Evolutionary conservation across 2,113 vertebrate species (phyloP), one percentile per base, ranked within the genome.

Genomic region (Rhinoderma darwinii): DNA sequence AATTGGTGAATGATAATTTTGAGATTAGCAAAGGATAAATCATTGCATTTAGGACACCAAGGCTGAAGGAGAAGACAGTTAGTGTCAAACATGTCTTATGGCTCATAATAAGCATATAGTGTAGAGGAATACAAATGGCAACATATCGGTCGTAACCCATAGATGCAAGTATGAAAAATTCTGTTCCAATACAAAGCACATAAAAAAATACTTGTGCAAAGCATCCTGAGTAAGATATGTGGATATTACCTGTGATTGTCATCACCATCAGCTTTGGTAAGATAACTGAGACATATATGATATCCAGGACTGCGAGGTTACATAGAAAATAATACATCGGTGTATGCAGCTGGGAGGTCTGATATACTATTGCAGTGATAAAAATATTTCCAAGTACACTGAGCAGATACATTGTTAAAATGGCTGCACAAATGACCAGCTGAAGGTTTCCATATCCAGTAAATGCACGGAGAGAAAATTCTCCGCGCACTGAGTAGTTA

Each of bases 111-210:
- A 81, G 3, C 68, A 30, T 32, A 22, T 86, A 86, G 32, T 56
- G 84, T 9, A 86, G 20, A 22, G 84, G 84, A 30, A 12, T 22
- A 37, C 84, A 86, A 51, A 86, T 86, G 4, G 84, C 84, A 15
- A 86, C 43, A 80, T 86, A 86, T 39, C 84, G 59, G 54, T 86
- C 84, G 70, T 79, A 86, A 8, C 76, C 84, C 84, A 86, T 86
- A 7, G 59, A 37, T 0, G 84, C 37, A 7, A 86, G 32, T 2
- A 86, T 27, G 32, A 86, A 72, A 68, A 79, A 81, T 61, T 81
- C 84, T 25, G 76, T 75, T 3, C 72, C 50, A 44, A 61, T 27
- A 44, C 70, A 84, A 30, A 84, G 59, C 11, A 68, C 70, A 18
- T 75, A 84, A n/a, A 84, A 37, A 76, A 75, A 84, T 37, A 76